Conservation (phyloP, 2,888 invertebrate genomes). For the Argyresthia goedartella region DNA sequence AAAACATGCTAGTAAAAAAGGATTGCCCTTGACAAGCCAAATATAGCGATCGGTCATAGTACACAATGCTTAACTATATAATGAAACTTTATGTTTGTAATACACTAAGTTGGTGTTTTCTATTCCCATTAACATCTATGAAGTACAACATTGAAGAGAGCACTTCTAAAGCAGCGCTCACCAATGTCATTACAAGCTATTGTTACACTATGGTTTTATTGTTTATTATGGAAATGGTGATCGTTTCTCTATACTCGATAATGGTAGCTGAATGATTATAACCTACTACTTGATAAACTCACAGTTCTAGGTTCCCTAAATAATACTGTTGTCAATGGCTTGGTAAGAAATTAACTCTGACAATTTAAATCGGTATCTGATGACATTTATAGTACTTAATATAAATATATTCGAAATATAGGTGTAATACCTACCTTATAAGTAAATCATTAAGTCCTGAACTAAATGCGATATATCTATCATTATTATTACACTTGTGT, state of each 20-base stretch:
- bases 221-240: constrained; percentile 32
- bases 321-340: constrained; percentile 72
- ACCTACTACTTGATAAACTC: constrained; percentile 51
- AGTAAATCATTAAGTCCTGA: constrained; percentile 1
- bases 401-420: constrained; percentile 3
- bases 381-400: background rate
- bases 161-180: constrained; percentile 27
- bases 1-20: constrained; percentile 47
- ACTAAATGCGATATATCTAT: constrained; percentile 4
- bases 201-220: constrained; percentile 47
- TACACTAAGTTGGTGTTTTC: constrained; percentile 64
- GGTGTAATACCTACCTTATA: background rate
- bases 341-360: constrained; percentile 59
- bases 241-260: constrained; percentile 22
- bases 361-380: constrained; percentile 32
- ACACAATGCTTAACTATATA: constrained; percentile 37
- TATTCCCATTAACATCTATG: constrained; percentile 60
- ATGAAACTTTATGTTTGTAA: constrained; percentile 41
- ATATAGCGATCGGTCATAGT: constrained; percentile 24
- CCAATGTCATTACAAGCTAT: constrained; percentile 49
- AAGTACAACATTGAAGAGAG: constrained; percentile 36
- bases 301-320: constrained; percentile 60
- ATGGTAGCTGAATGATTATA: constrained; percentile 49
- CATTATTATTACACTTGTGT: constrained; percentile 4
- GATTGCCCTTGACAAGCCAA: constrained; percentile 35